Evolutionary conservation across 2,797 vertebrate species (phyloP).

Genomic region (Acanthiza pusilla): DNA sequence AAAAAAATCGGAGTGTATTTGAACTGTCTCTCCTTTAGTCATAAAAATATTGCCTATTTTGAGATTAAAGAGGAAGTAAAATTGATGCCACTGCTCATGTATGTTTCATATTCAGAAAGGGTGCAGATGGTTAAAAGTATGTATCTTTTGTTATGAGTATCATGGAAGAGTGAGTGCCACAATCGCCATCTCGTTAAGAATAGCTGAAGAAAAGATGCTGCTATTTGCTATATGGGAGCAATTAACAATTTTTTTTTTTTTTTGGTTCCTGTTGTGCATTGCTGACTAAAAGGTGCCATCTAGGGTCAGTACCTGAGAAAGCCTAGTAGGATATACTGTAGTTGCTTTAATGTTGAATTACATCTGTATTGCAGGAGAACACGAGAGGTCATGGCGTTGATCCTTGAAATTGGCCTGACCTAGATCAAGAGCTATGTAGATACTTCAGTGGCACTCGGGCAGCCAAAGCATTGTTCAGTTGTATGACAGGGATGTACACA

Average conservation of each 20-base stretch:
- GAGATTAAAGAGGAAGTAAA: not conserved
- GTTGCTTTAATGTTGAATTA: not conserved
- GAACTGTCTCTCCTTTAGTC: not conserved
- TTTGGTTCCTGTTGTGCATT: not conserved
- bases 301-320: not conserved
- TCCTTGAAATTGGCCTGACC: conserved; percentile 48
- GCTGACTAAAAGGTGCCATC: not conserved
- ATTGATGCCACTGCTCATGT: not conserved
- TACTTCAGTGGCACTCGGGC: not conserved
- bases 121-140: not conserved
- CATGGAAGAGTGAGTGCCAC: not conserved
- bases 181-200: not conserved
- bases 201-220: not conserved
- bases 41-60: not conserved
- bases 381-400: not conserved
- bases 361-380: not conserved
- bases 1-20: not conserved
- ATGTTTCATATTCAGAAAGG: not conserved
- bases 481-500: not conserved
- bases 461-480: not conserved
- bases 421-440: not conserved
- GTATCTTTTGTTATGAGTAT: not conserved
- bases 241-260: not conserved
- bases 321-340: not conserved
- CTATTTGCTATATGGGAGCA: not conserved